phyloP scores from a whole-genome alignment of 2,797 vertebrate genomes.

The Chromobotia macracanthus region DNA sequence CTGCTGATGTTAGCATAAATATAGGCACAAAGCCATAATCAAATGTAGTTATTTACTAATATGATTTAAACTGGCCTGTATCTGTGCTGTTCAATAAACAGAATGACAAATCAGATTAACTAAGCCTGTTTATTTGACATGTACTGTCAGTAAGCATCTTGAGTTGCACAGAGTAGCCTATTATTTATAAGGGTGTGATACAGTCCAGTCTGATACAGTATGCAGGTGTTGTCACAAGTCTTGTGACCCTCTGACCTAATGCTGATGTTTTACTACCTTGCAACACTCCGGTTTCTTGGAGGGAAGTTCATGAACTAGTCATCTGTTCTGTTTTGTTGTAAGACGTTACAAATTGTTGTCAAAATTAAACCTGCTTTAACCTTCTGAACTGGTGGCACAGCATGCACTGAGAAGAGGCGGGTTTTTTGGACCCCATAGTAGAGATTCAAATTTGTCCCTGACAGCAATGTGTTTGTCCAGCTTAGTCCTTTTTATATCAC shows the following conservation, averaged over 20 bases:
- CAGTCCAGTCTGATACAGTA: slow-evolving; percentile 29
- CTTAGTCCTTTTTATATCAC: slow-evolving; percentile 46
- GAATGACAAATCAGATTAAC: slow-evolving; percentile 7
- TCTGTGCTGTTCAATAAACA: slow-evolving; percentile 32
- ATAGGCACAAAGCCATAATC: not conserved
- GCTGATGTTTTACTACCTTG: slow-evolving; percentile 13
- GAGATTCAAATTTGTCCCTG: slow-evolving; percentile 61
- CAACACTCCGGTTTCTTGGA: slow-evolving; percentile 27
- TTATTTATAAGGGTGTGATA: slow-evolving; percentile 56
- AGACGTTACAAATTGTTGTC: not conserved
- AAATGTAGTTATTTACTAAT: not conserved
- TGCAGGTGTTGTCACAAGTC: slow-evolving; percentile 33
- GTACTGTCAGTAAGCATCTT: slow-evolving; percentile 42
- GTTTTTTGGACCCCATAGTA: slow-evolving; percentile 75
- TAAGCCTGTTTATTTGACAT: slow-evolving; percentile 21
- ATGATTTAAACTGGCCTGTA: not conserved
- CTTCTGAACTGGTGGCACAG: slow-evolving; percentile 36
- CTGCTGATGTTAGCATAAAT: not conserved
- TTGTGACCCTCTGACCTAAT: slow-evolving; percentile 38
- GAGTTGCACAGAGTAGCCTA: slow-evolving; percentile 34
- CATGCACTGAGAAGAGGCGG: slow-evolving; percentile 68
- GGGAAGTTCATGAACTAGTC: not conserved
- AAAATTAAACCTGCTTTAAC: slow-evolving; percentile 7
- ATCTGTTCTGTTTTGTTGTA: not conserved
- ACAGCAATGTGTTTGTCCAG: slow-evolving; percentile 21